Percentiles rank a stretch among this genome's conserved stretches.
These are phyloP conservation scores for Lophius piscatorius DNA, from an alignment of 2,113 vertebrate species.

Conservation along the genomic window DNA sequence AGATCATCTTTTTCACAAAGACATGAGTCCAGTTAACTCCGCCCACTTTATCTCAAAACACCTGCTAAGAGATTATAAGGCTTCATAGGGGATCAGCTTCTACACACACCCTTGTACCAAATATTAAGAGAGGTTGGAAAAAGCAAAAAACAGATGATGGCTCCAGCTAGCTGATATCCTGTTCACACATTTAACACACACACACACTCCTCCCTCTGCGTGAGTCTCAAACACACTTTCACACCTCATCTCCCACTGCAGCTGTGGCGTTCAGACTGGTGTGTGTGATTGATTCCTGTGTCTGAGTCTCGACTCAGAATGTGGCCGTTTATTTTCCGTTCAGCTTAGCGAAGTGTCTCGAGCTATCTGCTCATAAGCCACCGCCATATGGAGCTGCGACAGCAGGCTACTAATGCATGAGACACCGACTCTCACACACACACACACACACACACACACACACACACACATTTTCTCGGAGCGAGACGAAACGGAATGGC, in stretches of 20 bases:
- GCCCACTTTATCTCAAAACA: conserved; percentile 1
- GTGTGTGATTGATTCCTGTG: conserved; percentile 75
- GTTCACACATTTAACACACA: not conserved
- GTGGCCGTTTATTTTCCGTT: conserved; percentile 79
- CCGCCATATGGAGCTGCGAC: conserved; percentile 85
- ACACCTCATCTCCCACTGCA: conserved; percentile 71
- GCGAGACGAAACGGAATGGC: conserved; percentile 6
- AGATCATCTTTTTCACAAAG: no score
- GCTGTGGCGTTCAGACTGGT: conserved; percentile 59
- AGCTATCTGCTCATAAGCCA: conserved; percentile 69
- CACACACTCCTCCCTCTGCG: conserved; percentile 2
- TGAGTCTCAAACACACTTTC: conserved; percentile 51
- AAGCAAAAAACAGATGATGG: conserved; percentile 53
- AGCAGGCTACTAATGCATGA: conserved; percentile 82
- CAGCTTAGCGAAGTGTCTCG: conserved; percentile 83
- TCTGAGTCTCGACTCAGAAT: conserved; percentile 65
- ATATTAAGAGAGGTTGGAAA: conserved; percentile 3
- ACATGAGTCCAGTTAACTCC: not conserved
- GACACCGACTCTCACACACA: conserved; percentile 64
- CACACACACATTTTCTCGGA: conserved; percentile 1
- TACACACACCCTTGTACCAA: not conserved
- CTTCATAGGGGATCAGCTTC: conserved; percentile 9
- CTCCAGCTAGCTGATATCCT: conserved; percentile 15
- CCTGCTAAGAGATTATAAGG: conserved; percentile 8
- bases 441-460: conserved; percentile 16